phyloP scores from a whole-genome alignment of 2,797 vertebrate genomes.

The Pygocentrus nattereri region DNA sequence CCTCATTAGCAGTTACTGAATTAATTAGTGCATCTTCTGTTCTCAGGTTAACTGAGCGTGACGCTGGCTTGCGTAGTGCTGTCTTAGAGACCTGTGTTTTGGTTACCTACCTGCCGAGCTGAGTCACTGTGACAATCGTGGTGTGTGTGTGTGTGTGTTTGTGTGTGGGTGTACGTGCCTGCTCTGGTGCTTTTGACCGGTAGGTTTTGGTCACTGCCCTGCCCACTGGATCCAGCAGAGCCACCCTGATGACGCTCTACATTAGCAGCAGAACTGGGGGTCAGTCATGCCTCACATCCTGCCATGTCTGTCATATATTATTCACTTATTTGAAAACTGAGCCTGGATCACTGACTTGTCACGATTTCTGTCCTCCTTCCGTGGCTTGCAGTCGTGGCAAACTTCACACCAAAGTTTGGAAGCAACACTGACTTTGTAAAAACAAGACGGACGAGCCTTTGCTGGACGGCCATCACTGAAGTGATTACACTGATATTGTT shows the following conservation, averaged over 20 bases:
- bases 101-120: neutral
- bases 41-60: too few relatives aligned
- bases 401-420: too few relatives aligned
- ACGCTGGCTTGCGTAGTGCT: too few relatives aligned
- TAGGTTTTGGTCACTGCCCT: neutral
- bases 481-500: too few relatives aligned
- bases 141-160: neutral
- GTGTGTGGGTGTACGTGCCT: neutral
- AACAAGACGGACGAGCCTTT: too few relatives aligned
- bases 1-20: neutral
- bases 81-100: neutral
- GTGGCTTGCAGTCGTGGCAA: too few relatives aligned
- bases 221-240: neutral
- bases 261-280: too few relatives aligned
- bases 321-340: neutral
- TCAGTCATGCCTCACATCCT: too few relatives aligned
- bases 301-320: neutral
- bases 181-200: neutral
- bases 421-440: too few relatives aligned
- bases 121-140: conserved; percentile 25
- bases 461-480: too few relatives aligned
- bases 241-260: neutral
- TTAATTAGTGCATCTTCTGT: neutral
- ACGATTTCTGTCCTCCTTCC: neutral
- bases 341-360: too few relatives aligned